Evolutionary conservation across 2,888 invertebrate genomes (phyloP).

Genomic region (Dynastes maya): DNA sequence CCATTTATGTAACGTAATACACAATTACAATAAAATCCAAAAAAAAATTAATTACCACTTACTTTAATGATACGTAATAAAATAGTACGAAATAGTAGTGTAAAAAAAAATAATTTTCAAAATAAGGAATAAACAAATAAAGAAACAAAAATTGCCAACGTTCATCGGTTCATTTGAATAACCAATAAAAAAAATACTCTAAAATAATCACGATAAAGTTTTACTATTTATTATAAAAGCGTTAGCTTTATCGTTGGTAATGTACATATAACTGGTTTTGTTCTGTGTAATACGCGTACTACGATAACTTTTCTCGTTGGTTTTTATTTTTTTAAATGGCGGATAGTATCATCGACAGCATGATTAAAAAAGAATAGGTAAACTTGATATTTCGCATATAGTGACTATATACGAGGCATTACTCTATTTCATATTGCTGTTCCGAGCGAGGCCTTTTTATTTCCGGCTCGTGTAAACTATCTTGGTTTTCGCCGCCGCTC

Average conservation of each 20-base stretch:
- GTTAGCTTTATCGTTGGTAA: background rate
- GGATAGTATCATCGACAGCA: constrained; percentile 28
- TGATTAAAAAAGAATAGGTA: constrained; percentile 21
- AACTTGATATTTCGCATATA: constrained; percentile 48
- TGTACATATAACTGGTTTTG: background rate
- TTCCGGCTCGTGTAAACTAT: constrained; percentile 66
- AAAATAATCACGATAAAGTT: constrained; percentile 2
- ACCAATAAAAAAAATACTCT: constrained; percentile 27
- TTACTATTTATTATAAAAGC: constrained; percentile 8
- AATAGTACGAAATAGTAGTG: constrained; percentile 34
- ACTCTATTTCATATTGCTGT: constrained; percentile 67
- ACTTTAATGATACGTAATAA: constrained; percentile 20
- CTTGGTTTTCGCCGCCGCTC: constrained; percentile 63
- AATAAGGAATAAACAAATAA: constrained; percentile 21
- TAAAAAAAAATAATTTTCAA: constrained; percentile 14
- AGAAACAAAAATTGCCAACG: constrained; percentile 14
- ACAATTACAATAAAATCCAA: constrained; percentile 34
- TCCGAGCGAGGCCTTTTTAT: constrained; percentile 66
- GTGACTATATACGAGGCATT: constrained; percentile 54
- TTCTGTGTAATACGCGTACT: constrained; percentile 6
- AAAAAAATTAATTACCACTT: constrained; percentile 16
- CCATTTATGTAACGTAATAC: constrained; percentile 15
- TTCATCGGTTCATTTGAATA: background rate
- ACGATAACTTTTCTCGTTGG: background rate
- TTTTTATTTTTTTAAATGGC: constrained; percentile 11